Conservation (phyloP, 2,797 vertebrate species). For the Ctenopoma multispine region DNA sequence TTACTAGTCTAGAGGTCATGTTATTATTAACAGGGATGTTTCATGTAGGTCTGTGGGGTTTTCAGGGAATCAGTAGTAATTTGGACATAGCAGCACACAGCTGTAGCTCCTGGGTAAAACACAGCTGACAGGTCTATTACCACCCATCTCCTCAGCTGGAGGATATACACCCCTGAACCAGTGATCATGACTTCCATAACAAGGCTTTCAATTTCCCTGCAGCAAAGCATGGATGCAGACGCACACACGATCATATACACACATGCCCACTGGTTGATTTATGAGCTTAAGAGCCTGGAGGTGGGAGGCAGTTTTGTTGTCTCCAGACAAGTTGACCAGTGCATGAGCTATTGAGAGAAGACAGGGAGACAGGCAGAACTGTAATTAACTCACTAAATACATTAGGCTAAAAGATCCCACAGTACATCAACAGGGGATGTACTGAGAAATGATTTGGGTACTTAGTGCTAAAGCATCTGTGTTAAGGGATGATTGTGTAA, state of each 20-base stretch:
- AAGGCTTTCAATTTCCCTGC: constrained; percentile 66
- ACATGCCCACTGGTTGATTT: constrained; percentile 68
- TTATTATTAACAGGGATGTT: constrained; percentile 16
- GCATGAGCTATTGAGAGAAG: constrained; percentile 66
- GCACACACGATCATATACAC: constrained; percentile 35
- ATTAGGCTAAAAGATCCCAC: constrained; percentile 70
- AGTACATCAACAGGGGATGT: constrained; percentile 65
- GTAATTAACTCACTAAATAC: constrained; percentile 80
- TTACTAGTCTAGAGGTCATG: background rate
- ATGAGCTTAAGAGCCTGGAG: constrained; percentile 64
- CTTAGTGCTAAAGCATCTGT: constrained; percentile 65
- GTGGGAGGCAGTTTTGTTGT: constrained; percentile 70
- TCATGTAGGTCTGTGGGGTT: constrained; percentile 30
- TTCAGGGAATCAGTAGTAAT: constrained; percentile 2
- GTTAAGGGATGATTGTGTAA: constrained; percentile 67
- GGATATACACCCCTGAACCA: constrained; percentile 58
- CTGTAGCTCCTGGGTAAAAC: constrained; percentile 61
- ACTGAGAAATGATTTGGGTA: constrained; percentile 60
- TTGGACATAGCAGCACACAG: constrained; percentile 24
- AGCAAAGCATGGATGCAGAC: constrained; percentile 50
- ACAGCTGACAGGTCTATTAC: constrained; percentile 73
- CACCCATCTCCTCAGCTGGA: constrained; percentile 53
- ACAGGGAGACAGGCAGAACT: constrained; percentile 67
- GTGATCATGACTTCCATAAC: constrained; percentile 68
- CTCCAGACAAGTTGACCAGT: constrained; percentile 80